Conservation (phyloP, 2,113 vertebrate species). For the Philantomba maxwellii region DNA sequence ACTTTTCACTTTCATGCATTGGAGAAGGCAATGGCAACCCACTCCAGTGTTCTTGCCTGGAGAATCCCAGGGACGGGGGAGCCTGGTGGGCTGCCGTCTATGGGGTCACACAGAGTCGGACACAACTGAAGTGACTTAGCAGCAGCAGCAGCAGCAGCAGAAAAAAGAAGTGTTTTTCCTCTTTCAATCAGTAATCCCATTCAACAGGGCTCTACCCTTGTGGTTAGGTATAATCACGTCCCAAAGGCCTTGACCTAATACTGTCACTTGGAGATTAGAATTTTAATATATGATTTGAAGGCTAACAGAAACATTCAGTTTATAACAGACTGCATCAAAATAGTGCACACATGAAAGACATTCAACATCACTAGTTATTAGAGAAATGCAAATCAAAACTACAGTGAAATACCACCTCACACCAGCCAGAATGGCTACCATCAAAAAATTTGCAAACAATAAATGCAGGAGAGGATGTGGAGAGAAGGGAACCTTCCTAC, state of each 20-base stretch:
- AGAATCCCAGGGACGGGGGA: too few relatives aligned
- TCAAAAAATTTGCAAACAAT: not conserved
- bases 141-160: not conserved
- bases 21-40: too few relatives aligned
- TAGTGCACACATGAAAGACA: not conserved
- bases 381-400: not conserved
- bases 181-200: not conserved
- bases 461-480: not conserved
- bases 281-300: not conserved
- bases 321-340: not conserved
- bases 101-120: too few relatives aligned
- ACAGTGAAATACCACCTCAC: not conserved
- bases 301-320: not conserved
- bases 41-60: too few relatives aligned
- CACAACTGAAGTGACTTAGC: too few relatives aligned
- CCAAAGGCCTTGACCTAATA: not conserved
- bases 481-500: not conserved
- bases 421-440: not conserved
- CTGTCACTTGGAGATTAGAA: not conserved
- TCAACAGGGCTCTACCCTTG: not conserved
- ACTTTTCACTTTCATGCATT: too few relatives aligned
- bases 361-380: not conserved
- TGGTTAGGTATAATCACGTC: not conserved
- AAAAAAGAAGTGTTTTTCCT: not conserved
- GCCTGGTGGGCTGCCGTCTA: too few relatives aligned